phyloP scores from a whole-genome alignment of 2,888 invertebrate genomes.

The Petrophora chlorosata region DNA sequence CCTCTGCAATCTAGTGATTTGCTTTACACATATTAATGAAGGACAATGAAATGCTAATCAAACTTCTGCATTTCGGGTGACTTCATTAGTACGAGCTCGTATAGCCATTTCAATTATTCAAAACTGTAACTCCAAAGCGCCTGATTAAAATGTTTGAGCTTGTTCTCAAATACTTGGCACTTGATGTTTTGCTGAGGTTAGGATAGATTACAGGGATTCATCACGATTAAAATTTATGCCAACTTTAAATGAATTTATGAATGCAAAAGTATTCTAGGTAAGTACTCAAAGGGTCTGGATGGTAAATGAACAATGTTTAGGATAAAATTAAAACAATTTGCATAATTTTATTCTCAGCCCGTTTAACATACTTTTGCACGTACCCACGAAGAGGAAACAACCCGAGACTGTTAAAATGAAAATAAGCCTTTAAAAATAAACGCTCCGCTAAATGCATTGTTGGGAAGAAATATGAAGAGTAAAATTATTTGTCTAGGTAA shows the following conservation, averaged over 20 bases:
- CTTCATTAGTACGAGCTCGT: background rate
- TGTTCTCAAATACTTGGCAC: no score
- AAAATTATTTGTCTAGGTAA: background rate
- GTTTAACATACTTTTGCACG: conserved; percentile 11
- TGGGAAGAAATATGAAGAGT: background rate
- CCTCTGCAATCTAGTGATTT: conserved; percentile 4
- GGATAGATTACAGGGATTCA: no score
- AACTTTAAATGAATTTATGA: no score
- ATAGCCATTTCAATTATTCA: background rate
- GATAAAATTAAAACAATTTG: conserved; percentile 10
- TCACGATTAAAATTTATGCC: no score
- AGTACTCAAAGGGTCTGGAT: background rate
- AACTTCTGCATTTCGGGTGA: background rate
- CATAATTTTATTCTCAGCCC: conserved; percentile 6
- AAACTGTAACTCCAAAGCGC: background rate
- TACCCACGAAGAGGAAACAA: conserved; percentile 5
- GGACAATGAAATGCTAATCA: conserved; percentile 8
- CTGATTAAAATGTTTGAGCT: background rate
- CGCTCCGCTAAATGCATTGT: background rate
- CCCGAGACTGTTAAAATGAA: conserved; percentile 4
- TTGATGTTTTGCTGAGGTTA: no score
- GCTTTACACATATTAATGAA: conserved; percentile 19
- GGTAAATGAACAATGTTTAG: conserved; percentile 2
- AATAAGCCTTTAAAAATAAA: conserved; percentile 7
- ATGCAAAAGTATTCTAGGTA: no score